Base-by-base conservation (phyloP, 2,888 invertebrate genomes). In the Chrysolina americana region DNA sequence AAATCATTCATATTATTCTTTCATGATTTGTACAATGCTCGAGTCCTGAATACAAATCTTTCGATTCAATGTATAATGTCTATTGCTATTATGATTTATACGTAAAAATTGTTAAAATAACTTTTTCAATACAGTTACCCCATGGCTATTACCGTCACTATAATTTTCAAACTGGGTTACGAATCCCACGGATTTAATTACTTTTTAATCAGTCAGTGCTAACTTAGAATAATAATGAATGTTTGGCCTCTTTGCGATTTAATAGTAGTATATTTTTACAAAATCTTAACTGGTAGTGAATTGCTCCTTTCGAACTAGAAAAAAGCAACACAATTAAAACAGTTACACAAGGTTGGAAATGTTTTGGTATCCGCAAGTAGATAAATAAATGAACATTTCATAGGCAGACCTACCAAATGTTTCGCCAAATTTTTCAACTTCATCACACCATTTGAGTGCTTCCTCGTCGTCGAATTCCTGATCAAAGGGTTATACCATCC, bases 161-260 rank as follows among this genome's bases (percentile, higher is more conserved):
- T 65, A 15, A 65, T 44, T 28, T 47, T 15, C 44, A n/a, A 65
- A 65, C 44, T 65, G n/a, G 65, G 65, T 65, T 65, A 65, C 21
- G 28, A 21, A 47, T 65, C 65, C 65, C 65, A 65, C 65, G 28
- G 19, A 65, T 21, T 65, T 65, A 47, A 65, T 65, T 65, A 47
- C 28, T 65, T 65, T 19, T 47, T 21, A 19, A 65, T 65, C 44
- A 65, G 44, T 65, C 10, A 41, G 44, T 65, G 65, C 65, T 44
- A 65, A 65, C 21, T 65, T n/a, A 11, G 44, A 23, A 65, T 19
- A 8, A 19, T 13, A 15, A 44, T 19, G 23, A 15, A 65, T 47
- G 65, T 65, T 47, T 47, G 21, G 65, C 15, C 28, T 41, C 11
- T 64, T 64, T 41, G 64, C 13, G 19, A n/a, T 59, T 8, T n/a